Base-by-base conservation (phyloP, 2,113 vertebrate genomes). In the Protobothrops flavoviridis region DNA sequence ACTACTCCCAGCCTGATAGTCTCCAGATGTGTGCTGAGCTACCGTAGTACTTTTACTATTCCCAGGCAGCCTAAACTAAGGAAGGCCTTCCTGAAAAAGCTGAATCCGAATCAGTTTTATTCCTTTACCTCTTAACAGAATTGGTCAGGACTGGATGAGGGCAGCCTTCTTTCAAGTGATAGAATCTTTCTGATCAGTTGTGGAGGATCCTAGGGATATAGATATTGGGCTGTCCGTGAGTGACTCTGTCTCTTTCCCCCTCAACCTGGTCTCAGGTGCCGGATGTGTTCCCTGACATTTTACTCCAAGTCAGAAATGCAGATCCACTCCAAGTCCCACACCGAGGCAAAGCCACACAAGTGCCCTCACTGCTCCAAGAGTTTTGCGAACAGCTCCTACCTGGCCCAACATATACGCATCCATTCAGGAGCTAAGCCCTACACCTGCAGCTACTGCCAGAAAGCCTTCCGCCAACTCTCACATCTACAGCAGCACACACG, bases 241-340 rank as follows among this genome's bases (percentile, higher is more conserved):
- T 96, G 95, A 97, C 92, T 1, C 91, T 97, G 43, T 96, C 91
- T 89, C 95, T 96, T 95, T 95, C 95, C 97, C 96, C 97, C 55
- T 43, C 74, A 0, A 90, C 94, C 95, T 96, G 97, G 96, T 97
- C 97, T 95, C 96, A 99, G 99, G 98, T 99, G 99, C 98, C 98
- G 99, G 98, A 99, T 99, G 99, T 99, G 99, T 98, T 99, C 99
- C 95, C 98, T 99, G 98, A 99, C 99, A 97, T 99, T 99, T 99
- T 99, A 99, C 98, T 99, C 98, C 97, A 99, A 99, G 98, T 99
- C 99, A 97, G 99, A 99, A 98, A 99, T 99, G 99, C 99, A 99
- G 98, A 99, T 99, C 98, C 99, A 99, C 96, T 98, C 95, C 96
- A 99, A 99, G 97, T 99, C 99, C 96, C 99, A 99, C 96, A 99